Conservation (phyloP, 2,888 invertebrate species). For the Coelinius sp. region DNA sequence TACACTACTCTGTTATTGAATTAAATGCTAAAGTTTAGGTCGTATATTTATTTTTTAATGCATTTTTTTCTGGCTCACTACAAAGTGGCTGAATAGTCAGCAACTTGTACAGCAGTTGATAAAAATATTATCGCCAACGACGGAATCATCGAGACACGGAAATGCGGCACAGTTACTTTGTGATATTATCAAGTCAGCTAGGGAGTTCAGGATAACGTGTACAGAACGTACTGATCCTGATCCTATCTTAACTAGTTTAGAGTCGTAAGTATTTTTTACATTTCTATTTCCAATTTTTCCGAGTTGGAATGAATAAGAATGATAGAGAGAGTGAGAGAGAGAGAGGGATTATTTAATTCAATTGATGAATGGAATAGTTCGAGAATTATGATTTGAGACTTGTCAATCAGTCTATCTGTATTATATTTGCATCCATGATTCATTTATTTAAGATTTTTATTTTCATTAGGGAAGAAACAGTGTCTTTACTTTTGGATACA, state of each 20-base stretch:
- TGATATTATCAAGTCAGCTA: constrained; percentile 83
- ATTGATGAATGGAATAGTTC: neutral
- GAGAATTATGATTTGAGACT: no score
- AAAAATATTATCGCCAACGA: constrained; percentile 76
- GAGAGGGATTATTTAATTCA: neutral
- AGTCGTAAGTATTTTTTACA: constrained; percentile 75
- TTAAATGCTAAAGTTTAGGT: neutral
- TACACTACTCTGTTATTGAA: no score
- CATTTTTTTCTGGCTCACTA: constrained; percentile 45
- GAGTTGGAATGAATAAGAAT: no score
- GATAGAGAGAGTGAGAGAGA: no score
- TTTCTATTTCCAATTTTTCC: no score
- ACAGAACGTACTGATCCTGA: constrained; percentile 78
- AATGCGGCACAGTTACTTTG: constrained; percentile 91
- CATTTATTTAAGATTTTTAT: neutral
- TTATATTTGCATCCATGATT: no score
- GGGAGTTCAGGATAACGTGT: constrained; percentile 74
- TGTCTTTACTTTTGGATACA: constrained; percentile 80
- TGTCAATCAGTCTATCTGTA: no score
- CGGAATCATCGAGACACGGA: constrained; percentile 83
- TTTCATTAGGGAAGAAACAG: constrained; percentile 75
- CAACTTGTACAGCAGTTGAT: constrained; percentile 87
- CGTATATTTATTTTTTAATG: constrained; percentile 18
- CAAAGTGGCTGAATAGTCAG: constrained; percentile 92
- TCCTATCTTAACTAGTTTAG: constrained; percentile 81